A percentile compares a stretch with the other conserved stretches of the same genome.
Conservation (phyloP, 2,888 invertebrate genomes). For the Acholoe squamosa region DNA sequence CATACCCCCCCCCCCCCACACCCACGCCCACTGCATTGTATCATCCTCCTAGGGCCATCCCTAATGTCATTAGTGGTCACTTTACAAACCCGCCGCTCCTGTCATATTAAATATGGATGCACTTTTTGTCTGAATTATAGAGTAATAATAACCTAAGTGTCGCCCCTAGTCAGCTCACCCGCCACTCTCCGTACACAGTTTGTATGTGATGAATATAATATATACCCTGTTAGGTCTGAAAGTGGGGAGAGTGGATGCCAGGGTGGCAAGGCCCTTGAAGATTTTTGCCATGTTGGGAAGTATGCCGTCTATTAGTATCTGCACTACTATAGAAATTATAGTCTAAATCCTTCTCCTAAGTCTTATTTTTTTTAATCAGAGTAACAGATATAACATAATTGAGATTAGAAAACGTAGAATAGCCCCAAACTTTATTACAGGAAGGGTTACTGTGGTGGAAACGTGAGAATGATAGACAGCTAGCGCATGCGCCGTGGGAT, state of each 20-base stretch:
- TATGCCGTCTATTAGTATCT: too few species aligned
- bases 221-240: too few species aligned
- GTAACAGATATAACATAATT: too few species aligned
- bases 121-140: conserved; percentile 7
- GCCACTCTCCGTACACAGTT: background rate
- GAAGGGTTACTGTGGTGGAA: background rate
- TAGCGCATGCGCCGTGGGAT: background rate
- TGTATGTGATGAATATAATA: too few species aligned
- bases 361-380: too few species aligned
- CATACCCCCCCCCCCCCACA: background rate
- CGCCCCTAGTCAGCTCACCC: background rate
- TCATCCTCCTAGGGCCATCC: background rate
- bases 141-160: background rate
- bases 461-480: background rate
- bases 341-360: too few species aligned
- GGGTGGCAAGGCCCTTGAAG: too few species aligned
- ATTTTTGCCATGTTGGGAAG: too few species aligned
- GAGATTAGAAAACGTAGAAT: background rate
- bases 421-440: background rate
- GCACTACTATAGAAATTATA: too few species aligned
- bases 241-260: too few species aligned
- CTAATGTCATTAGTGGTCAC: conserved; percentile 23
- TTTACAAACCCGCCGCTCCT: background rate
- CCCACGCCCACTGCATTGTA: background rate
- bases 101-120: conserved; percentile 12